Base-by-base conservation (phyloP, 2,888 invertebrate genomes). In the Caenorhabditis auriculariae region DNA sequence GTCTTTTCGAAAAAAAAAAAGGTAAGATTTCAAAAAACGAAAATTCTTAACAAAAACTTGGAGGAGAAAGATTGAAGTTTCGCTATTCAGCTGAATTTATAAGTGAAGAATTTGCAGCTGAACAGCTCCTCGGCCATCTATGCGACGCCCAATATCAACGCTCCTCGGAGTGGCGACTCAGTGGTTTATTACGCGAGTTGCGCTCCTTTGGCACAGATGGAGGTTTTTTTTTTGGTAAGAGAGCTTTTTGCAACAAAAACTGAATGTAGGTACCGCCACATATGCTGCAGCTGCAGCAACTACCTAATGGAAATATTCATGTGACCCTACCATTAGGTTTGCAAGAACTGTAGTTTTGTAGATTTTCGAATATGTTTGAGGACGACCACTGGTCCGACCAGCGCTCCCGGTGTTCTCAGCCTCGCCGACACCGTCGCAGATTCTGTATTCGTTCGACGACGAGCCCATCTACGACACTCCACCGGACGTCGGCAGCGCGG, bases 401-500 rank as follows among this genome's bases (percentile, higher is more conserved):
- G 54, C 66, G 0, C 49, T 72, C 7, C 72, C 72, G 19, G 32
- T 53, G 7, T 72, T 72, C 61, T 55, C 53, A 17, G 37, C 63
- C 28, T 57, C 56, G 4, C 76, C 76, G 4, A 75, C 76, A 7
- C 71, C 69, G 28, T 72, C 69, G 15, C 73, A 76, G 52, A 53
- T 76, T 19, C 54, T 75, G 29, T 76, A 75, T 43, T 74, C 75
- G 7, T 76, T 76, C 60, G 76, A 76, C 56, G 70, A 76, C 55
- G 76, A 76, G 54, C 76, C 76, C n/a, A 66, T 74, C 46, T 76
- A 76, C 53, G 76, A 76, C 52, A 66, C 63, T 12, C 76, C 76
- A 7, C 76, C 76, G 3, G 75, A 74, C 19, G 35, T 17, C 24
- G 37, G 35, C 38, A 51, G 50, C 24, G 48, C 47, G 27, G 2